A percentile compares a stretch with the other conserved stretches of the same genome.
Evolutionary conservation across 2,113 vertebrate genomes (phyloP).

Genomic region (Menura novaehollandiae): DNA sequence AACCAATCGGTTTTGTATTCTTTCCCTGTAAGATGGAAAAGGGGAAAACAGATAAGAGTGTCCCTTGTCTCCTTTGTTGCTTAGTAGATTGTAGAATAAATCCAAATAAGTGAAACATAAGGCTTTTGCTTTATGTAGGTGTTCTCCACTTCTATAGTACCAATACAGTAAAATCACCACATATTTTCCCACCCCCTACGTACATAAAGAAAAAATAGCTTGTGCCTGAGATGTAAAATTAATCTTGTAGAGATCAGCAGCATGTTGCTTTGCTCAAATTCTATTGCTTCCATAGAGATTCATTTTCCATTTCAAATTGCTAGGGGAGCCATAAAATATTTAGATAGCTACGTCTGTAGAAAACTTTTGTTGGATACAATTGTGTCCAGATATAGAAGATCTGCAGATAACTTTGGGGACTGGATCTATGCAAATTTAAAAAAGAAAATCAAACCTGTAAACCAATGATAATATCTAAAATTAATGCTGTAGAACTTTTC

Average conservation of each 20-base stretch:
- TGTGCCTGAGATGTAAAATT: constrained; percentile 46
- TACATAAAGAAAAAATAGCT: constrained; percentile 42
- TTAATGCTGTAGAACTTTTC: not conserved
- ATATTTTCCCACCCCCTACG: constrained; percentile 42
- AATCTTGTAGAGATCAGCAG: constrained; percentile 24
- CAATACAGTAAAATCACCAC: constrained; percentile 39
- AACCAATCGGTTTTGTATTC: not conserved
- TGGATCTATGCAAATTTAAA: not conserved
- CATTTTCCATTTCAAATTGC: constrained; percentile 29
- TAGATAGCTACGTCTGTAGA: not conserved
- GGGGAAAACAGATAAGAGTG: not conserved
- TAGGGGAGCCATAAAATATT: constrained; percentile 5
- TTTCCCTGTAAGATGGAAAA: not conserved
- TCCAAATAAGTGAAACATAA: not conserved
- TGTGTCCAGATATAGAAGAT: not conserved
- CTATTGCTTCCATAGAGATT: constrained; percentile 26
- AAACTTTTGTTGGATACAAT: not conserved
- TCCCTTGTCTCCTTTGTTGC: not conserved
- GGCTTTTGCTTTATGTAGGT: constrained; percentile 24
- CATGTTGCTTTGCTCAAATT: not conserved
- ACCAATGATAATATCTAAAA: not conserved
- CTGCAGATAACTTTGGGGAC: not conserved
- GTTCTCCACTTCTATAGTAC: constrained; percentile 30
- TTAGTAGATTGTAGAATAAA: not conserved
- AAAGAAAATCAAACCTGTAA: not conserved